Conservation (phyloP, 2,888 invertebrate species). For the Nephrotoma flavescens region DNA sequence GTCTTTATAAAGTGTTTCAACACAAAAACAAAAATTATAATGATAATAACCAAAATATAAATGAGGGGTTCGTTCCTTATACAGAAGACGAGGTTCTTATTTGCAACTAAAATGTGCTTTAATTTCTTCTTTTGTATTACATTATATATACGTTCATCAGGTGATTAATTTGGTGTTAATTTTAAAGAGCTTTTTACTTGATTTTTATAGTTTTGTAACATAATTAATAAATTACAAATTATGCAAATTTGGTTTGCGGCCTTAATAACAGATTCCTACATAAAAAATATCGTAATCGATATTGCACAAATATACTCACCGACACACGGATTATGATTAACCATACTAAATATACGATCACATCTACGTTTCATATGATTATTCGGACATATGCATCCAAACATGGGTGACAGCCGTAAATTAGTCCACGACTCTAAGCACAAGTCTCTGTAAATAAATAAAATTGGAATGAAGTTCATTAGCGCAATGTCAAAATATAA, state of each 20-base stretch:
- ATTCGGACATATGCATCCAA: slow-evolving; percentile 85
- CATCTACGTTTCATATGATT: slow-evolving; percentile 78
- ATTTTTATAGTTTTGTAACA: background rate
- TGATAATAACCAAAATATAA: background rate
- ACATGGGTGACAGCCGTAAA: slow-evolving; percentile 73
- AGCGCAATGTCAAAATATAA: background rate
- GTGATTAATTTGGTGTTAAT: background rate
- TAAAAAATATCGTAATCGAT: no score
- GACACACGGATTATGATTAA: slow-evolving; percentile 88
- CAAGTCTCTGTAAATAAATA: slow-evolving; percentile 43
- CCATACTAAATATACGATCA: slow-evolving; percentile 74
- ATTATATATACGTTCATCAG: background rate
- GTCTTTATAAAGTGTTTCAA: background rate
- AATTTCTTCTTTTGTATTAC: background rate
- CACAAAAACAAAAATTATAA: background rate
- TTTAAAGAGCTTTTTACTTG: background rate
- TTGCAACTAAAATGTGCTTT: background rate
- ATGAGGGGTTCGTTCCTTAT: background rate
- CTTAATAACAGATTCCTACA: no score
- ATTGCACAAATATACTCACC: slow-evolving; percentile 48
- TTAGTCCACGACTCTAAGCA: slow-evolving; percentile 83
- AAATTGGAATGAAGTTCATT: background rate
- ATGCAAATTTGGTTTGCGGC: background rate
- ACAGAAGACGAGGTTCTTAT: background rate
- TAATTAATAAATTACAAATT: background rate